phyloP scores from a whole-genome alignment of 2,888 invertebrate species.

The Rhopalosiphum nymphaeae region DNA sequence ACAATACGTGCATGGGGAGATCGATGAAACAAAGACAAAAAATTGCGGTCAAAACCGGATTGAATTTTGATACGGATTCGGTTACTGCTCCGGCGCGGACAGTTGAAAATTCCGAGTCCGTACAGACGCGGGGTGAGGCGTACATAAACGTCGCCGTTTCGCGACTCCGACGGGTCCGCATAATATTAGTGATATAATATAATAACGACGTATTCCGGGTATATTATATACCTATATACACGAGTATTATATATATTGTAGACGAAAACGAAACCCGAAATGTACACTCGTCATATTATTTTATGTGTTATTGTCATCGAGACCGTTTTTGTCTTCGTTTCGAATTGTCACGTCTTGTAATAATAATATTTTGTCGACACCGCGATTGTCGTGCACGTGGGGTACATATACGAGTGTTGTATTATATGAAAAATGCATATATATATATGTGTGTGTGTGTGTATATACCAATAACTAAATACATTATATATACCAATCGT shows the following conservation, averaged over 20 bases:
- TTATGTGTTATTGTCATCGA: neutral
- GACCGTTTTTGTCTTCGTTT: neutral
- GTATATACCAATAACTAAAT: too few species aligned
- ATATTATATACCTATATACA: neutral
- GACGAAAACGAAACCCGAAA: neutral
- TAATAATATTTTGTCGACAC: neutral
- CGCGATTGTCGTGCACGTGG: neutral
- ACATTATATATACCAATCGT: neutral
- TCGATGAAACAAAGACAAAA: slow-evolving; percentile 22
- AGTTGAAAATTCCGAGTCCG: neutral
- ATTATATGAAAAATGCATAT: neutral
- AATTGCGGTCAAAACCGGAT: slow-evolving; percentile 23
- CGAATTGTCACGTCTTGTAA: neutral
- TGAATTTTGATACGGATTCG: slow-evolving; percentile 34
- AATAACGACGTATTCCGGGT: neutral
- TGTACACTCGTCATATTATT: neutral
- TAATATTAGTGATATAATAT: neutral
- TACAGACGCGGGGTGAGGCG: neutral
- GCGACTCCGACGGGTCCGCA: neutral
- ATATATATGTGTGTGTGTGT: too few species aligned
- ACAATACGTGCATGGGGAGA: neutral
- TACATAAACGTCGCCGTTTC: neutral
- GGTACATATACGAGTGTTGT: neutral
- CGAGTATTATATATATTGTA: neutral
- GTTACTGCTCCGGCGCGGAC: neutral